Evolutionary conservation across 2,888 invertebrate species (phyloP), one percentile per base, ranked within the genome.

Genomic region (Euproctis similis): DNA sequence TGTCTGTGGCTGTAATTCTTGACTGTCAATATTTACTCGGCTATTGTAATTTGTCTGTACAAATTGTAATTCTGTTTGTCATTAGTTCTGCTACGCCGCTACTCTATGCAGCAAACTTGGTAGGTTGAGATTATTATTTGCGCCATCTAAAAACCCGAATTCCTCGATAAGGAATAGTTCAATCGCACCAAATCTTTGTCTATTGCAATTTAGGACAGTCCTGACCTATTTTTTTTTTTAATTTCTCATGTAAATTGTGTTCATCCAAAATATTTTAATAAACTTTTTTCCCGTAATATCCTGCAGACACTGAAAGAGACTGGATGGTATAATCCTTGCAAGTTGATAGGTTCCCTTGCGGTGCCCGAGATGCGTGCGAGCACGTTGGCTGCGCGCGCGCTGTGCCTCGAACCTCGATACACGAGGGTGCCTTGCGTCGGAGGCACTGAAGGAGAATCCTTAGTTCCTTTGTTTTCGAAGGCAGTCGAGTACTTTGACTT

Each of bases 281-380:
- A n/a, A n/a, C n/a, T n/a, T n/a, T n/a, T n/a, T n/a, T n/a, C n/a
- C n/a, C n/a, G n/a, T n/a, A n/a, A n/a, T 33, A 24, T 8, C 25
- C 36, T 19, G 4, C 66, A 81, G 82, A 76, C 76, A 1, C 42
- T 84, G 36, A 76, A 72, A 47, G 76, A 80, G 39, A 72, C 72
- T 1, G 78, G 80, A 21, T 81, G 76, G 77, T 80, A 81, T 39
- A 65, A 82, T 36, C 72, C 75, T 1, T 59, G 63, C 4, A 81
- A 64, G 39, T 33, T 84, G 14, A 38, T 84, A 12, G 84, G 84
- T 1, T 82, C 82, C 1, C 25, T 82, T 18, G 81, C 84, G 1
- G 77, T 80, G 4, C 76, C 69, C 1, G 84, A 84, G 46, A 78
- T 81, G 82, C 63, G 82, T 3, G 80, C 84, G 7, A 82, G 77